These are phyloP conservation scores for Ispidina picta DNA, from an alignment of 2,797 vertebrate genomes.

Conservation along the genomic window DNA sequence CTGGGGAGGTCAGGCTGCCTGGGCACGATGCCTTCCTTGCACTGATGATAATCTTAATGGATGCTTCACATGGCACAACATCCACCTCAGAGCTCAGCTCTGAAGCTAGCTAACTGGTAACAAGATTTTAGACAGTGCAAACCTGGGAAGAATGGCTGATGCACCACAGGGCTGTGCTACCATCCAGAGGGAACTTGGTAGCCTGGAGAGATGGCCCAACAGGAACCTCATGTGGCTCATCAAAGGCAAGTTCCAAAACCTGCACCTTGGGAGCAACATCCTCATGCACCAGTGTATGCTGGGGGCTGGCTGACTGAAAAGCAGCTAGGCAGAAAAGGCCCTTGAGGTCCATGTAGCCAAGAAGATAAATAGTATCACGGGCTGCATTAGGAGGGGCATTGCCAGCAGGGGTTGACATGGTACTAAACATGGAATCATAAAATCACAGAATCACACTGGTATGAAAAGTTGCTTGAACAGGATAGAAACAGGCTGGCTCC, in stretches of 20 bases:
- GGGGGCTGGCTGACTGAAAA: background rate
- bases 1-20: background rate
- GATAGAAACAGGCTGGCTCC: background rate
- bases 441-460: background rate
- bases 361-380: background rate
- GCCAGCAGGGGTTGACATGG: background rate
- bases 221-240: background rate
- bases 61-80: background rate
- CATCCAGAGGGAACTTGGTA: accelerated
- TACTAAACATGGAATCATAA: background rate
- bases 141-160: background rate
- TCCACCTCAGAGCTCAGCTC: background rate
- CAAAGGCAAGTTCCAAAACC: background rate
- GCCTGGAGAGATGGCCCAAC: background rate
- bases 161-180: background rate
- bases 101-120: background rate
- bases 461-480: background rate
- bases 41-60: background rate
- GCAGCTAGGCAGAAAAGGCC: background rate
- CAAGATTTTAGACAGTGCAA: background rate
- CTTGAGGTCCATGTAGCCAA: background rate
- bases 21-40: accelerated
- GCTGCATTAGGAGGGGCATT: background rate
- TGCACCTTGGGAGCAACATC: background rate
- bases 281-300: background rate